Evolutionary conservation across 2,113 vertebrate genomes (phyloP).

Genomic region (Tupaia tana): DNA sequence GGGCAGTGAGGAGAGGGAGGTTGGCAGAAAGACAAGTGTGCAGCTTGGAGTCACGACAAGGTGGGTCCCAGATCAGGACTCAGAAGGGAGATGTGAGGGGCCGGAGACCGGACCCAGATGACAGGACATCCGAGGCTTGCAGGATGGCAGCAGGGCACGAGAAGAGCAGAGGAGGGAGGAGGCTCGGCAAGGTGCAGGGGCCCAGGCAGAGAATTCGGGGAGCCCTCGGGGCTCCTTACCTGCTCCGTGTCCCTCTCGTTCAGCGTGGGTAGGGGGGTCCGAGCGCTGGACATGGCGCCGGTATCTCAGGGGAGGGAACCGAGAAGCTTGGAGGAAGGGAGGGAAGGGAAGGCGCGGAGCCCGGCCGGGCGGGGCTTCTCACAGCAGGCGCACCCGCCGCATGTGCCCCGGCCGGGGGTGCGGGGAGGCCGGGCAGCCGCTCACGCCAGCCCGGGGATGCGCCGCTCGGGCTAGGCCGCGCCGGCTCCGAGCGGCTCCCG

Average conservation of each 20-base stretch:
- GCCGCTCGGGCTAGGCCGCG: conserved; percentile 82
- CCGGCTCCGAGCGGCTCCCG: conserved; percentile 80
- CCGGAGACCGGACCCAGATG: conserved; percentile 55
- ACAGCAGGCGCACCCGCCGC: conserved; percentile 73
- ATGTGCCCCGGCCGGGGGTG: conserved; percentile 81
- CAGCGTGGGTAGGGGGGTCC: conserved; percentile 87
- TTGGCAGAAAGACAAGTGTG: conserved; percentile 64
- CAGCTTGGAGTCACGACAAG: conserved; percentile 53
- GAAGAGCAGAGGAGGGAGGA: conserved; percentile 56
- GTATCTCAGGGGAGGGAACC: conserved; percentile 78
- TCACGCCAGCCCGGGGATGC: conserved; percentile 84
- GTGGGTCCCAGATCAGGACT: conserved; percentile 66
- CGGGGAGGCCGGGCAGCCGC: conserved; percentile 77
- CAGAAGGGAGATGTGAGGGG: conserved; percentile 49
- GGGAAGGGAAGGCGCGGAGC: conserved; percentile 76
- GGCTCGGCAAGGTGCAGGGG: conserved; percentile 76
- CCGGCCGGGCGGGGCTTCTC: conserved; percentile 79
- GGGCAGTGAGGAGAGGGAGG: conserved; percentile 45
- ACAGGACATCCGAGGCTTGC: conserved; percentile 67
- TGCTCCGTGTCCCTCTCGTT: conserved; percentile 87
- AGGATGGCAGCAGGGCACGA: conserved; percentile 61
- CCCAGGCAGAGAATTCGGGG: conserved; percentile 72
- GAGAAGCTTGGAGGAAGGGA: conserved; percentile 78
- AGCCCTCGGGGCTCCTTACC: conserved; percentile 82
- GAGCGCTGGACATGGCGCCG: conserved; percentile 86